Evolutionary conservation across 1,140 invertebrate genomes (phyloP).

Genomic region (Dendrolimus punctatus): DNA sequence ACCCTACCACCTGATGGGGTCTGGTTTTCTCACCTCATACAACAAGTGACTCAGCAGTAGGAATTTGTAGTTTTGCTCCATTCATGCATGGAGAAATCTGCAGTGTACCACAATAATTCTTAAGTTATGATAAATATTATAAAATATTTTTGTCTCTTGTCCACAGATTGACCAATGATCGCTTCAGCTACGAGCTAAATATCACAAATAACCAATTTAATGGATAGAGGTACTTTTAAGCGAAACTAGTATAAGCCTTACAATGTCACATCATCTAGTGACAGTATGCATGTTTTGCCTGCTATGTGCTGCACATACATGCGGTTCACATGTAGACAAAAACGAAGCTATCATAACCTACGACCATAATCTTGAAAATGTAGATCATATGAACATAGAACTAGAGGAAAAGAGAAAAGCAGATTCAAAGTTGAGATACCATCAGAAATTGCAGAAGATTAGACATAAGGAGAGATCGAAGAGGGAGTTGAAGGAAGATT

Average conservation of each 20-base stretch:
- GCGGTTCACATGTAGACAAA: constrained; percentile 74
- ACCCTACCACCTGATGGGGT: too few relatives aligned
- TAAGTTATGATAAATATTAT: too few relatives aligned
- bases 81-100: too few relatives aligned
- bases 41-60: too few relatives aligned
- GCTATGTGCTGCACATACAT: constrained; percentile 81
- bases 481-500: constrained; percentile 48
- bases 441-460: constrained; percentile 43
- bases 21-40: too few relatives aligned
- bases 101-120: too few relatives aligned
- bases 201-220: not conserved
- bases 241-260: constrained; percentile 21
- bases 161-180: constrained; percentile 33
- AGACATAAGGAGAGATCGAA: constrained; percentile 28
- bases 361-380: constrained; percentile 22
- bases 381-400: constrained; percentile 24
- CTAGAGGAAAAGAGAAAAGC: constrained; percentile 38
- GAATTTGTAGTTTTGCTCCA: too few relatives aligned
- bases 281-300: constrained; percentile 86
- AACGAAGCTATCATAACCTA: constrained; percentile 27
- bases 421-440: constrained; percentile 31
- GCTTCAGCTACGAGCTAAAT: too few relatives aligned
- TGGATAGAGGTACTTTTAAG: constrained; percentile 17
- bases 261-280: constrained; percentile 74
- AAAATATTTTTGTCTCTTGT: constrained; percentile 23